Base-by-base conservation (phyloP, 2,888 invertebrate species). In the Elysia crispata region DNA sequence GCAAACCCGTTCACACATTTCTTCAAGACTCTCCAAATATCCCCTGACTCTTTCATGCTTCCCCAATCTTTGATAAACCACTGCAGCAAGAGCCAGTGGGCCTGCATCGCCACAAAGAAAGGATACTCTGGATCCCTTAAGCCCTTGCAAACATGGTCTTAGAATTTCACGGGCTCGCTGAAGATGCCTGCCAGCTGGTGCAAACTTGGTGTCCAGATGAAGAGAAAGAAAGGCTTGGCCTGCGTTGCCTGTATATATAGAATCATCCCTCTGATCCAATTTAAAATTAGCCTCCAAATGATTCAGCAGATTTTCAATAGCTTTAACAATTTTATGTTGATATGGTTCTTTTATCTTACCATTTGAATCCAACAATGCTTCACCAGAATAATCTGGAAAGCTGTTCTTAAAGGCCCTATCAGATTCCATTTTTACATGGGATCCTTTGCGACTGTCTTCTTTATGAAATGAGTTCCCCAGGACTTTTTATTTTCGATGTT, bases 201-300 rank as follows among this genome's bases (percentile, higher is more conserved):
- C 66, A 20, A 82, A 76, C 60, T 92, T 93, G 85, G 93, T 91
- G 84, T 94, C 93, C 77, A 95, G 93, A 89, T 95, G 95, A 83
- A 95, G 93, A 25, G 23, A 70, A 30, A 8, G 30, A 18, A 28
- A 28, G 25, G 13, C 60, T 76, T 74, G 66, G 89, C 92, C 96
- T 83, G 95, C 92, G 78, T 94, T 94, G 54, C 96, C 96, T 13
- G 96, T 96, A 86, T 96, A 96, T 0, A 96, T 93, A 5, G 95
- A 94, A 86, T 93, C 93, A 92, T 96, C 95, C 54, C 90, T 84
- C 72, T 86, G 81, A 72, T 90, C 89, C 28, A 84, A 82, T 15
- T 83, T 80, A 25, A 82, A 80, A 30, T 85, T 86, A 41, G 54
- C 33, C 64, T 86, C 80, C 23, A 89, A 66, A 72, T 78, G 81